Percentiles rank a stretch among this genome's conserved stretches.
These are phyloP conservation scores for Pithys albifrons DNA, from an alignment of 2,113 vertebrate genomes.

Conservation along the genomic window DNA sequence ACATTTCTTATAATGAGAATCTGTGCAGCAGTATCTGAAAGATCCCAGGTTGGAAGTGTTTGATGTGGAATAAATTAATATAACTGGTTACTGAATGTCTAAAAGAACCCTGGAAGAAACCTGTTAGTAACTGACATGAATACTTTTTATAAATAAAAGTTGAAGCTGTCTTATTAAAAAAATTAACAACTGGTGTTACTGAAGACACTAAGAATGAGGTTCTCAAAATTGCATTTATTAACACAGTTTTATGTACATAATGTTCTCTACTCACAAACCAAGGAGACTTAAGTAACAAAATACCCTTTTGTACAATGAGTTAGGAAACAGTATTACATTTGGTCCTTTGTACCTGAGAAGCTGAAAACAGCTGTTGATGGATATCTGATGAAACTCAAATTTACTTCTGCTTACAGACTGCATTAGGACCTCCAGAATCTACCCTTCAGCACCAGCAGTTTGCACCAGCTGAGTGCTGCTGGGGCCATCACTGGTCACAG, in stretches of 20 bases:
- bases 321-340: slow-evolving; percentile 70
- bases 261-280: slow-evolving; percentile 63
- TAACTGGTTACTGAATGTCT: not conserved
- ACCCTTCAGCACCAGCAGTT: not conserved
- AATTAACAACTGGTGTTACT: not conserved
- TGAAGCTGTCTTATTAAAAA: not conserved
- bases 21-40: not conserved
- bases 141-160: not conserved
- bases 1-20: not conserved
- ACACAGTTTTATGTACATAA: slow-evolving; percentile 67
- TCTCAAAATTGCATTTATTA: slow-evolving; percentile 76
- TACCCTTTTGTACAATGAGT: slow-evolving; percentile 68
- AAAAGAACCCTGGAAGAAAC: not conserved
- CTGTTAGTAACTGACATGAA: not conserved
- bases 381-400: slow-evolving; percentile 37
- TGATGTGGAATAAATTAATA: not conserved
- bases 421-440: not conserved
- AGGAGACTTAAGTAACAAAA: slow-evolving; percentile 70
- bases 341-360: slow-evolving; percentile 81
- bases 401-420: slow-evolving; percentile 41
- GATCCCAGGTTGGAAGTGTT: not conserved
- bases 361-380: slow-evolving; percentile 68
- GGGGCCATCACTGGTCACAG: not conserved
- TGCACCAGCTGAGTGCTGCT: not conserved
- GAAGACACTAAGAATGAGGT: slow-evolving; percentile 48